Evolutionary conservation across 2,113 vertebrate species (phyloP).

Genomic region (Piaya cayana): DNA sequence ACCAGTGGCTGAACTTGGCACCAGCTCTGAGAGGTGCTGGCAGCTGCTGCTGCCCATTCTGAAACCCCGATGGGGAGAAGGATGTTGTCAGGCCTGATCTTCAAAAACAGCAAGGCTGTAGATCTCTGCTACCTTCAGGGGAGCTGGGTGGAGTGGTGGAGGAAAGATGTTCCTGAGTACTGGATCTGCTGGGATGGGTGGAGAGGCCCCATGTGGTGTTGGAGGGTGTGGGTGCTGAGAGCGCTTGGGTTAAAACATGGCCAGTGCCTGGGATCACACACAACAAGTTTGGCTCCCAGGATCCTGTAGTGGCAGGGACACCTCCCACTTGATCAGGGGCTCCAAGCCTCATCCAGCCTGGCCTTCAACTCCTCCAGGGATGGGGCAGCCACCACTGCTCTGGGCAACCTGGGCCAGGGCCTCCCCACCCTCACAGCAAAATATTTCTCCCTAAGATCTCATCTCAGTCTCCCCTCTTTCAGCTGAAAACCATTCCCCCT

Average conservation of each 20-base stretch:
- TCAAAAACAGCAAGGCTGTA: too few relatives aligned
- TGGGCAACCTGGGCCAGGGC: too few relatives aligned
- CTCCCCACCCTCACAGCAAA: too few relatives aligned
- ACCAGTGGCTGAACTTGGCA: neutral
- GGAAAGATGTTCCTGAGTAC: neutral
- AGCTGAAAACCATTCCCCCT: too few relatives aligned
- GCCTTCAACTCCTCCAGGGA: too few relatives aligned
- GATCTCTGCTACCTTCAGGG: neutral
- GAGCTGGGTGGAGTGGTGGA: neutral
- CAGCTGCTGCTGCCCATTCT: neutral
- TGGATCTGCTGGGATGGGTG: neutral
- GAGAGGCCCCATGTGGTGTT: neutral
- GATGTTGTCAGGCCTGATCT: too few relatives aligned
- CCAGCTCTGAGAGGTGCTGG: neutral
- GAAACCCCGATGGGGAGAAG: neutral
- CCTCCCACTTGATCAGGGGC: too few relatives aligned
- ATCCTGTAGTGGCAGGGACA: neutral
- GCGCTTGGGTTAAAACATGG: too few relatives aligned
- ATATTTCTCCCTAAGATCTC: too few relatives aligned
- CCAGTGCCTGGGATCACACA: neutral
- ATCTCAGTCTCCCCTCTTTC: too few relatives aligned
- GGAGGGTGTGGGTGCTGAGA: neutral
- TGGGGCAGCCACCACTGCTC: too few relatives aligned
- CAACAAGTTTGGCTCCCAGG: neutral
- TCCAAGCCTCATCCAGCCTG: too few relatives aligned